phyloP scores from a whole-genome alignment of 2,113 vertebrate genomes.

The Hiodon alosoides region DNA sequence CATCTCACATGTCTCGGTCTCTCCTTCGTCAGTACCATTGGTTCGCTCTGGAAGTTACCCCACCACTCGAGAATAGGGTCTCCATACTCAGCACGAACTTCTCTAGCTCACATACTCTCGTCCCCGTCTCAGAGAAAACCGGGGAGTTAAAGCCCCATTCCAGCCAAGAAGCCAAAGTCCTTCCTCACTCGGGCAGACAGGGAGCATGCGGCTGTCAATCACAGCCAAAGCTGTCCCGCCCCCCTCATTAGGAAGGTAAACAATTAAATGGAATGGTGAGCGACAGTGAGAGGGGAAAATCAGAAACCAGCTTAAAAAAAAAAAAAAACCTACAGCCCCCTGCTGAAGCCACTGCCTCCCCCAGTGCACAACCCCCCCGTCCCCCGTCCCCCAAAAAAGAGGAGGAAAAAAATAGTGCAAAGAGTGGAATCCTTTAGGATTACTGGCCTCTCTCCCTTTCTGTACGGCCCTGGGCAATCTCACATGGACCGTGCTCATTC shows the following conservation, averaged over 20 bases:
- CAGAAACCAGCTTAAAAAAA: slow-evolving; percentile 55
- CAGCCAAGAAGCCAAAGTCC: slow-evolving; percentile 72
- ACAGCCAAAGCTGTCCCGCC: slow-evolving; percentile 75
- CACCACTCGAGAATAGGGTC: too few relatives aligned
- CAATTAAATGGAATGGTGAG: slow-evolving; percentile 88
- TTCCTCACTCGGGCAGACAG: slow-evolving; percentile 54
- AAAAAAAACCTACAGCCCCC: slow-evolving; percentile 46
- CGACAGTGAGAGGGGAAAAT: slow-evolving; percentile 75
- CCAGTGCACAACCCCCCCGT: slow-evolving; percentile 29
- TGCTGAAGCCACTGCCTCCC: slow-evolving; percentile 21
- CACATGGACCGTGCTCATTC: slow-evolving; percentile 90
- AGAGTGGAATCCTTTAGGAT: slow-evolving; percentile 65
- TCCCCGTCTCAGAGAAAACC: too few relatives aligned
- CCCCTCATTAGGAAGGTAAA: slow-evolving; percentile 99
- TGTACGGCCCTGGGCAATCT: slow-evolving; percentile 78
- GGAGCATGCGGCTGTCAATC: slow-evolving; percentile 82
- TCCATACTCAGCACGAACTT: too few relatives aligned
- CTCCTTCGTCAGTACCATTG: slow-evolving; percentile 34
- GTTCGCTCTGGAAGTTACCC: too few relatives aligned
- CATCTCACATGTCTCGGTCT: neutral
- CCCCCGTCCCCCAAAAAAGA: slow-evolving; percentile 37
- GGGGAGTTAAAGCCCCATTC: slow-evolving; percentile 30
- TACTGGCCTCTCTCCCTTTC: slow-evolving; percentile 64
- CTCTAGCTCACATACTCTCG: too few relatives aligned
- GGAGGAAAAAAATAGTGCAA: slow-evolving; percentile 46